These are phyloP conservation scores for Forbesichthys agassizii DNA, from an alignment of 2,113 vertebrate genomes.

Conservation along the genomic window DNA sequence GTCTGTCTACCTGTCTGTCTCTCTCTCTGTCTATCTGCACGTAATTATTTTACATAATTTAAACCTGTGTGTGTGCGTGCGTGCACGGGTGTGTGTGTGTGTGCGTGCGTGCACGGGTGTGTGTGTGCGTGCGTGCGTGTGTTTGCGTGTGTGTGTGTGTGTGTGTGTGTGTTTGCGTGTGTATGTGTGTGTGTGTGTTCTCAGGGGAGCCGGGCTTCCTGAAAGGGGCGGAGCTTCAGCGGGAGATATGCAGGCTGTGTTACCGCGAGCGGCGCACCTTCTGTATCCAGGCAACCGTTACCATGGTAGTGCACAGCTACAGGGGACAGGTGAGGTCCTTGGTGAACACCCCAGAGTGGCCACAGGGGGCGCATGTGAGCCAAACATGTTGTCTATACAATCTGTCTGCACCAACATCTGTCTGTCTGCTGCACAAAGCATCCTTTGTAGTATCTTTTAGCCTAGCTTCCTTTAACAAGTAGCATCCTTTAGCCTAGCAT, in stretches of 20 bases:
- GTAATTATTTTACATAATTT: too few species aligned
- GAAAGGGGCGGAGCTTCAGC: conserved; percentile 68
- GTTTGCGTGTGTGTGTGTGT: conserved; percentile 23
- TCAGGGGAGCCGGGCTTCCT: conserved; percentile 66
- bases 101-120: background rate
- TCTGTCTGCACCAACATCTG: background rate
- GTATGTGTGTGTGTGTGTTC: conserved; percentile 17
- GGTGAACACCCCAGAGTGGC: background rate
- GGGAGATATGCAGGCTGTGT: conserved; percentile 58
- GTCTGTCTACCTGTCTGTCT: background rate
- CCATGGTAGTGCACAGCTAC: conserved; percentile 59
- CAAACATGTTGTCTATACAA: background rate
- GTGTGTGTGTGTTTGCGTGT: conserved; percentile 16
- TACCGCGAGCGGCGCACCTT: conserved; percentile 74
- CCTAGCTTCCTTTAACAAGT: too few species aligned
- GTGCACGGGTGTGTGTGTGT: conserved; percentile 4
- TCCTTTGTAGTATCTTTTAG: background rate
- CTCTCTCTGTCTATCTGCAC: conserved; percentile 1
- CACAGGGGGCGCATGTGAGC: background rate
- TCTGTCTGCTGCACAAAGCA: background rate
- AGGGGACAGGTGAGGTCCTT: conserved; percentile 53
- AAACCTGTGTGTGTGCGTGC: background rate
- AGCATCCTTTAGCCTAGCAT: background rate
- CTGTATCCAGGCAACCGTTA: conserved; percentile 71
- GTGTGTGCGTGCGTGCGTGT: background rate